Evolutionary conservation across 2,888 invertebrate genomes (phyloP).

Genomic region (Trichogramma evanescens): DNA sequence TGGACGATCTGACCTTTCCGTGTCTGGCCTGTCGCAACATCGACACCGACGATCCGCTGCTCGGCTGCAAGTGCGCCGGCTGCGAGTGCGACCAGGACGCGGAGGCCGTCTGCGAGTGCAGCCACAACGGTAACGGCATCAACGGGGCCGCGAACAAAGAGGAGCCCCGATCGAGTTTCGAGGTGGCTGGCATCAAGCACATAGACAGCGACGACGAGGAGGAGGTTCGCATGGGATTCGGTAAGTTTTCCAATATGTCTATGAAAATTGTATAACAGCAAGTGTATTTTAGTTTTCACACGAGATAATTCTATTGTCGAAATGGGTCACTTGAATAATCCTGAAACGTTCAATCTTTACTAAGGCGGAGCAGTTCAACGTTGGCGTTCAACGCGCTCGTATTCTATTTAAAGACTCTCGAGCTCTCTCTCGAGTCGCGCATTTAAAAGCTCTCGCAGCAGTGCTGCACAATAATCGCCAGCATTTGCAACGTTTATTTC

Average conservation of each 20-base stretch:
- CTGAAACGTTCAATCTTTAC: too few species aligned
- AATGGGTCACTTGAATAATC: too few species aligned
- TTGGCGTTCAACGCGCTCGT: too few species aligned
- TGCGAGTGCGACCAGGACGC: conserved; percentile 37
- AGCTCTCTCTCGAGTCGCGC: too few species aligned
- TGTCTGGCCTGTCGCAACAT: conserved; percentile 49
- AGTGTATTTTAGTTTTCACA: too few species aligned
- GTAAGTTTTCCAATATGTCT: conserved; percentile 31
- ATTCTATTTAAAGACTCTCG: too few species aligned
- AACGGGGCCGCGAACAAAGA: conserved; percentile 28
- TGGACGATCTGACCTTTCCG: conserved; percentile 61
- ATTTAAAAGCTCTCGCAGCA: too few species aligned
- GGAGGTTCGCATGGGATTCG: conserved; percentile 49
- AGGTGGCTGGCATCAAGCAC: conserved; percentile 63
- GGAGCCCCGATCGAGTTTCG: conserved; percentile 52
- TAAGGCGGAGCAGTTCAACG: too few species aligned
- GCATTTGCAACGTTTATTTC: too few species aligned
- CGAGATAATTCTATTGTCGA: too few species aligned
- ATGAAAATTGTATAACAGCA: too few species aligned
- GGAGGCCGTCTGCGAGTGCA: conserved; percentile 32
- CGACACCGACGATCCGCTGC: conserved; percentile 42
- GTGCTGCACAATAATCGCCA: too few species aligned
- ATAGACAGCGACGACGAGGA: conserved; percentile 68
- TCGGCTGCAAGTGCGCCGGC: conserved; percentile 42
- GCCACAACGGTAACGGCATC: background rate